These are phyloP conservation scores for Diorhabda sublineata DNA, from an alignment of 1,140 invertebrate genomes.

Conservation along the genomic window DNA sequence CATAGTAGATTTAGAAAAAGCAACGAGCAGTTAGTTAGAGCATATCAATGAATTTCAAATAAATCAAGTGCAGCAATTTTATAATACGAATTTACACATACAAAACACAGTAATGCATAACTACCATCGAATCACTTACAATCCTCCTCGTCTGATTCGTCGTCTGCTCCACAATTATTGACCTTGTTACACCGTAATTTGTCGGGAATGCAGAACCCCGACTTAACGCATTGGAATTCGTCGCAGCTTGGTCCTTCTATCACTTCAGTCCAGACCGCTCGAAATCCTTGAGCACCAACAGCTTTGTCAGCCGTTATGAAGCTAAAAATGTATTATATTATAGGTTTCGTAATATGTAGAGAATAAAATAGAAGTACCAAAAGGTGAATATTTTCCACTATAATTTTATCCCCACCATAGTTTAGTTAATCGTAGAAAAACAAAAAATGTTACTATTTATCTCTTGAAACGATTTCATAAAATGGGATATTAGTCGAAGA, in stretches of 20 bases:
- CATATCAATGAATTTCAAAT: no score
- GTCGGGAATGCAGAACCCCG: conserved; percentile 74
- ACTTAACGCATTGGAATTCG: conserved; percentile 63
- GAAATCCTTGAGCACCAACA: conserved; percentile 77
- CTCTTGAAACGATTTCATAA: no score
- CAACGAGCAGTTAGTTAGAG: no score
- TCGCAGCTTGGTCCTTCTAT: conserved; percentile 54
- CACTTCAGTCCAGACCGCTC: conserved; percentile 86
- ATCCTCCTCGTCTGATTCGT: conserved; percentile 74
- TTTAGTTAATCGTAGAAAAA: no score
- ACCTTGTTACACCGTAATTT: conserved; percentile 72
- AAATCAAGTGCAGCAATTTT: neutral
- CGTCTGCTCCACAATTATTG: conserved; percentile 75
- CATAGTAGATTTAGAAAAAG: no score
- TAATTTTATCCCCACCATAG: no score
- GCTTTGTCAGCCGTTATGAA: conserved; percentile 82
- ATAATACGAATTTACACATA: no score
- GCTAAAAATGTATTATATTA: conserved; percentile 50
- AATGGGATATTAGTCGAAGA: no score
- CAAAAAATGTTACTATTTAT: no score
- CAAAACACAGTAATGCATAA: neutral
- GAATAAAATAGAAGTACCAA: no score
- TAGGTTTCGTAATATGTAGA: neutral
- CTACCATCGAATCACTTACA: conserved; percentile 61
- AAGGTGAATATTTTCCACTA: no score